These are phyloP conservation scores for Horisme vitalbata DNA, from an alignment of 2,888 invertebrate genomes.

Conservation along the genomic window DNA sequence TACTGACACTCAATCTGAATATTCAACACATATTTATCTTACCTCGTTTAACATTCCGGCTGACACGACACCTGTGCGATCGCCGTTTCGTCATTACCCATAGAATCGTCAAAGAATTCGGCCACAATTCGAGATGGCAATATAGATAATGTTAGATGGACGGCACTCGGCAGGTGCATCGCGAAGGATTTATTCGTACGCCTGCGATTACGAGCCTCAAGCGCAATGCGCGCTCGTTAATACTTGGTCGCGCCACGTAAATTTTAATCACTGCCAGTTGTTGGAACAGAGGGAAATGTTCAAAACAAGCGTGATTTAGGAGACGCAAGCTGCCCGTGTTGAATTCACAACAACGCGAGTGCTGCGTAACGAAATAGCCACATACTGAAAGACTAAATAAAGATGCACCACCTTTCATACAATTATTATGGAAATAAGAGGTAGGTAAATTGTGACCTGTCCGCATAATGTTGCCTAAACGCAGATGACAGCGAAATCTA, in stretches of 20 bases:
- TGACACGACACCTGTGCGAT: conserved; percentile 77
- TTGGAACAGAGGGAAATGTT: conserved; percentile 73
- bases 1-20: conserved; percentile 80
- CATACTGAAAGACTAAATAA: conserved; percentile 31
- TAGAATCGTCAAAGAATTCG: conserved; percentile 21
- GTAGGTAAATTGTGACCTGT: too few relatives aligned
- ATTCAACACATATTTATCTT: conserved; percentile 78
- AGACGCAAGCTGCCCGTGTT: conserved; percentile 57
- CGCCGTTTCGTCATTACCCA: conserved; percentile 53
- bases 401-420: conserved; percentile 23
- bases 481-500: not conserved
- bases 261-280: conserved; percentile 81
- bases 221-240: conserved; percentile 77
- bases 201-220: conserved; percentile 64
- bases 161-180: conserved; percentile 71
- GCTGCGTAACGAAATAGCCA: conserved; percentile 26
- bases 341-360: conserved; percentile 49
- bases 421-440: too few relatives aligned
- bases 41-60: conserved; percentile 72
- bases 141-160: conserved; percentile 33
- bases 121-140: conserved; percentile 33
- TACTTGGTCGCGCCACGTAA: conserved; percentile 80
- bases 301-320: conserved; percentile 78
- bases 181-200: conserved; percentile 76
- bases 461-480: not conserved